Evolutionary conservation across 2,888 invertebrate species (phyloP).

Genomic region (Aporophyla nigra): DNA sequence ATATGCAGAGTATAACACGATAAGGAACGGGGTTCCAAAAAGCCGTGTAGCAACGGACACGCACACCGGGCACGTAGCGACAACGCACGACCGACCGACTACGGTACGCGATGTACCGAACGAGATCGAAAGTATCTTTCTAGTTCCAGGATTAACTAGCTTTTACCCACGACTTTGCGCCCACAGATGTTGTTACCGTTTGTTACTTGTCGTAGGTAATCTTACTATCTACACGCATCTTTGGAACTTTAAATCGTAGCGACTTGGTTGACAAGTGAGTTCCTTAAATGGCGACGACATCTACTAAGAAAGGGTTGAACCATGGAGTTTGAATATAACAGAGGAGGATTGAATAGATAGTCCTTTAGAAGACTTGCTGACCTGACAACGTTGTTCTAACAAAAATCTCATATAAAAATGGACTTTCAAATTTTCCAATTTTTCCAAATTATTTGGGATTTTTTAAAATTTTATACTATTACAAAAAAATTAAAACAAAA

Average conservation of each 20-base stretch:
- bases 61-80: constrained; percentile 20
- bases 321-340: too few relatives aligned
- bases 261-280: not conserved
- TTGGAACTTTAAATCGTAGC: not conserved
- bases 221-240: not conserved
- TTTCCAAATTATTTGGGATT: too few relatives aligned
- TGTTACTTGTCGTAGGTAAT: constrained; percentile 11
- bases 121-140: constrained; percentile 75
- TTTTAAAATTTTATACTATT: too few relatives aligned
- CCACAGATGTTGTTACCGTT: not conserved
- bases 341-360: not conserved
- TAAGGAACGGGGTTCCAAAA: not conserved
- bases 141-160: constrained; percentile 19
- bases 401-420: too few relatives aligned
- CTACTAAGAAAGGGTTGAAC: not conserved
- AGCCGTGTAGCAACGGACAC: constrained; percentile 56
- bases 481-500: too few relatives aligned
- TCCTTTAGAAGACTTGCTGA: too few relatives aligned
- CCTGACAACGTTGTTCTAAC: too few relatives aligned
- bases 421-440: too few relatives aligned
- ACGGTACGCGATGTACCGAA: constrained; percentile 59
- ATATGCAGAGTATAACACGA: not conserved
- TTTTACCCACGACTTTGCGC: constrained; percentile 43
- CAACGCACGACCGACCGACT: constrained; percentile 42
- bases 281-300: not conserved